Percentiles rank a stretch among this genome's conserved stretches.
Conservation (phyloP, 2,888 invertebrate genomes). For the Timandra comae region DNA sequence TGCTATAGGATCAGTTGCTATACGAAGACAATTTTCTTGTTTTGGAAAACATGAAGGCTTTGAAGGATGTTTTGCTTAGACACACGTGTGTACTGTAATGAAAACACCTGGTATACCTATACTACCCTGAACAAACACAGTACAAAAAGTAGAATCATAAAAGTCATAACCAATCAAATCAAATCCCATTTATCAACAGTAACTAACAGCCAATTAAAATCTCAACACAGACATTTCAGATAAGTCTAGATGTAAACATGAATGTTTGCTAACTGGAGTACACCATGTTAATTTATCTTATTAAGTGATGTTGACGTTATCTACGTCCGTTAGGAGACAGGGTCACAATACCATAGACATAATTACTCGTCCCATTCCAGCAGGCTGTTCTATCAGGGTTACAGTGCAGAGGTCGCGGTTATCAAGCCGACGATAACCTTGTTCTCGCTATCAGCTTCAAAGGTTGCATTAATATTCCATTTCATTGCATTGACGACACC, state of each 20-base stretch:
- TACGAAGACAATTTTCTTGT: too few species aligned
- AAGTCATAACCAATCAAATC: too few species aligned
- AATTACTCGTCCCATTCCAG: background rate
- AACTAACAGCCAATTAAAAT: too few species aligned
- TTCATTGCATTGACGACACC: slow-evolving; percentile 10
- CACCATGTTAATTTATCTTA: too few species aligned
- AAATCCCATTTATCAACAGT: too few species aligned
- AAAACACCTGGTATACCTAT: too few species aligned
- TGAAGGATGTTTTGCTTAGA: too few species aligned
- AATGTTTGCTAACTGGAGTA: background rate
- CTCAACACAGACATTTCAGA: background rate
- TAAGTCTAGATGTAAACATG: background rate
- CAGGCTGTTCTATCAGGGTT: slow-evolving; percentile 2
- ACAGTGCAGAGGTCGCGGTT: slow-evolving; percentile 11
- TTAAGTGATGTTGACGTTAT: background rate
- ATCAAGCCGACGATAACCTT: slow-evolving; percentile 19
- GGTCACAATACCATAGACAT: slow-evolving; percentile 1
- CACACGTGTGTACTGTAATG: too few species aligned
- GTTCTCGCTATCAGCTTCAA: slow-evolving; percentile 20
- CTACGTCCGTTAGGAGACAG: background rate
- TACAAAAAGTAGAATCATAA: too few species aligned
- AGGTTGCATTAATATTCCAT: slow-evolving; percentile 19
- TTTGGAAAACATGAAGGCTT: too few species aligned
- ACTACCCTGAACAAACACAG: too few species aligned
- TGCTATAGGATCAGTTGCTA: too few species aligned